Evolutionary conservation across 2,888 invertebrate genomes (phyloP).

Genomic region (Aricia artaxerxes): DNA sequence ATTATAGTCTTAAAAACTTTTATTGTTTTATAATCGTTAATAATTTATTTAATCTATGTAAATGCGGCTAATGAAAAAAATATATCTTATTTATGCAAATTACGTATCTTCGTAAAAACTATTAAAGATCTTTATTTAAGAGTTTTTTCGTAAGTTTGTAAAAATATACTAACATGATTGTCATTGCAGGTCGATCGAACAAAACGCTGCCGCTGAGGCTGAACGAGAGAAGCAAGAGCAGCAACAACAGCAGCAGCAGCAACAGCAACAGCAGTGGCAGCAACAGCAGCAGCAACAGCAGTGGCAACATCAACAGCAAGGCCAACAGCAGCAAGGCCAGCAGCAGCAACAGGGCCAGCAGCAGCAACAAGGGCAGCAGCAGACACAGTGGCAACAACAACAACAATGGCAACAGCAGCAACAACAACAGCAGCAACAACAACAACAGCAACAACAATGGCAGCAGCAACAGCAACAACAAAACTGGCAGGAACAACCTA

Average conservation of each 20-base stretch:
- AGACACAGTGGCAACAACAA: neutral
- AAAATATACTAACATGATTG: neutral
- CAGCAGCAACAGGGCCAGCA: slow-evolving; percentile 40
- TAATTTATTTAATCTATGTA: neutral
- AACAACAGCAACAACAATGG: slow-evolving; percentile 38
- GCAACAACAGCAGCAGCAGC: slow-evolving; percentile 44
- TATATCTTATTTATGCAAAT: neutral
- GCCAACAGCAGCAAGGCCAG: slow-evolving; percentile 40
- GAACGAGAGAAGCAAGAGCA: slow-evolving; percentile 56
- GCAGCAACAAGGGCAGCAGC: neutral
- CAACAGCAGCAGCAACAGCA: neutral
- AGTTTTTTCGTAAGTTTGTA: too few species aligned
- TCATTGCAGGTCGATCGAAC: slow-evolving; percentile 56
- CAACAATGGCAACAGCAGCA: too few species aligned
- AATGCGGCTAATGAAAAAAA: neutral
- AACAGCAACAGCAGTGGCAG: slow-evolving; percentile 43
- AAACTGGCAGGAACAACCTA: slow-evolving; percentile 24
- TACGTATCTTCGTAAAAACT: neutral
- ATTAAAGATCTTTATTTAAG: neutral
- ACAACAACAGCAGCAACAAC: neutral
- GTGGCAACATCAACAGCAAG: slow-evolving; percentile 40
- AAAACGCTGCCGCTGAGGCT: slow-evolving; percentile 60
- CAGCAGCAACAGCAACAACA: slow-evolving; percentile 33
- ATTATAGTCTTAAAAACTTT: neutral
- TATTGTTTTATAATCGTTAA: neutral